phyloP scores from a whole-genome alignment of 2,113 vertebrate genomes.

The Raphicerus campestris region DNA sequence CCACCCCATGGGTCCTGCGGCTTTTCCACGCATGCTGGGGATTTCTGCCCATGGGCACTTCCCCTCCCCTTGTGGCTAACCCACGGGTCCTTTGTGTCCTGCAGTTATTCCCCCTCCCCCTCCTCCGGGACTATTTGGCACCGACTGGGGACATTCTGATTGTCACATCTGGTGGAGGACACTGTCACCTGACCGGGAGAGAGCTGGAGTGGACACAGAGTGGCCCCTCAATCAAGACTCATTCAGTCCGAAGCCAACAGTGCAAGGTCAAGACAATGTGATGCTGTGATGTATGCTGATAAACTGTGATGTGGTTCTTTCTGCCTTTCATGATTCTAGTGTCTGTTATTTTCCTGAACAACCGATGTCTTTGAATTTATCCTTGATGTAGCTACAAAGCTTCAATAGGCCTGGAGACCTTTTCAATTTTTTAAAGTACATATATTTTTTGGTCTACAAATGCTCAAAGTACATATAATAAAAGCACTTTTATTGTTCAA shows the following conservation, averaged over 20 bases:
- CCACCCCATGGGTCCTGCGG: fast-evolving
- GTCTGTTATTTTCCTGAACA: background rate
- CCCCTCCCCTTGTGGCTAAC: background rate
- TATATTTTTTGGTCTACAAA: background rate
- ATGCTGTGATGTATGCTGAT: fast-evolving
- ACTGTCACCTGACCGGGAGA: fast-evolving
- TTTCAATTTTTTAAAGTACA: background rate
- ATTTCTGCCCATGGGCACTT: fast-evolving
- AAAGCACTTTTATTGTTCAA: background rate
- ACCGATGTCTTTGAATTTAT: background rate
- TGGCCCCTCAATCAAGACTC: fast-evolving
- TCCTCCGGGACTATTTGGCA: background rate
- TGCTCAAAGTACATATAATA: background rate
- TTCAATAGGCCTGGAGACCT: background rate
- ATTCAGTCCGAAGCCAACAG: fast-evolving
- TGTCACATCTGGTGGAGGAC: fast-evolving
- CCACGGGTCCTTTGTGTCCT: background rate
- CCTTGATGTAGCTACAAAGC: background rate
- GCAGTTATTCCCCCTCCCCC: fast-evolving
- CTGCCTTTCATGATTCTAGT: background rate
- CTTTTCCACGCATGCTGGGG: fast-evolving
- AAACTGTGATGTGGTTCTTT: fast-evolving
- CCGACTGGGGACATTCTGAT: background rate
- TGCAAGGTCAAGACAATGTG: fast-evolving
- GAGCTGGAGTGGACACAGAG: fast-evolving